These are phyloP conservation scores for Rhinolophus sinicus DNA, from an alignment of 2,113 vertebrate species.

Conservation along the genomic window DNA sequence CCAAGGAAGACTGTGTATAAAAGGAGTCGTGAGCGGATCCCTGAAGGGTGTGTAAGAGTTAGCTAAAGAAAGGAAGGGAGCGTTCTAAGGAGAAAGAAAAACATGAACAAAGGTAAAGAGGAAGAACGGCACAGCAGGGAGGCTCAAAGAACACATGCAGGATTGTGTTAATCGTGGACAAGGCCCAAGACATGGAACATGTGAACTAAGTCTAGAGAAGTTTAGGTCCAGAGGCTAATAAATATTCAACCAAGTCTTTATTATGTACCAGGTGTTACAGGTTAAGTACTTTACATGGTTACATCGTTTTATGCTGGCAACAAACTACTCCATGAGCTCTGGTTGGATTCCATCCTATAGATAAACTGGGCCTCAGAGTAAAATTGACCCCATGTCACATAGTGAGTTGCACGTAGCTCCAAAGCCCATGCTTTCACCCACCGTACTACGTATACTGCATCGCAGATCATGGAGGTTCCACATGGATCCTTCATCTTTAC, in stretches of 20 bases:
- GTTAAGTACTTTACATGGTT: background rate
- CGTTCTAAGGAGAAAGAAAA: background rate
- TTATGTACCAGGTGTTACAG: background rate
- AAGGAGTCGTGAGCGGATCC: background rate
- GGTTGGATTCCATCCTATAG: background rate
- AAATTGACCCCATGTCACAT: background rate
- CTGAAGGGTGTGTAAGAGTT: background rate
- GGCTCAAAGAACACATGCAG: background rate
- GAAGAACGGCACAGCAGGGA: background rate
- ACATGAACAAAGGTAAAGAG: background rate
- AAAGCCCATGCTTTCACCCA: background rate
- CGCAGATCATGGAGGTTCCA: background rate
- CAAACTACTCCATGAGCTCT: background rate
- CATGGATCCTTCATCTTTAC: background rate
- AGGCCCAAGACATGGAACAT: background rate
- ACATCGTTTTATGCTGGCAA: background rate
- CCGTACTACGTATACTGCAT: background rate
- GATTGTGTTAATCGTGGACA: rapidly evolving
- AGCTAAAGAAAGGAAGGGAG: background rate
- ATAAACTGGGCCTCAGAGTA: background rate
- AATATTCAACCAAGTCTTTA: background rate
- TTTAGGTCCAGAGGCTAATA: background rate
- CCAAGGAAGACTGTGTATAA: background rate
- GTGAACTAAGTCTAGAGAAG: background rate
- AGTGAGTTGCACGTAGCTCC: background rate